A percentile compares a stretch with the other conserved stretches of the same genome.
These are phyloP conservation scores for Labeo rohita DNA, from an alignment of 2,113 vertebrate genomes.

Conservation along the genomic window DNA sequence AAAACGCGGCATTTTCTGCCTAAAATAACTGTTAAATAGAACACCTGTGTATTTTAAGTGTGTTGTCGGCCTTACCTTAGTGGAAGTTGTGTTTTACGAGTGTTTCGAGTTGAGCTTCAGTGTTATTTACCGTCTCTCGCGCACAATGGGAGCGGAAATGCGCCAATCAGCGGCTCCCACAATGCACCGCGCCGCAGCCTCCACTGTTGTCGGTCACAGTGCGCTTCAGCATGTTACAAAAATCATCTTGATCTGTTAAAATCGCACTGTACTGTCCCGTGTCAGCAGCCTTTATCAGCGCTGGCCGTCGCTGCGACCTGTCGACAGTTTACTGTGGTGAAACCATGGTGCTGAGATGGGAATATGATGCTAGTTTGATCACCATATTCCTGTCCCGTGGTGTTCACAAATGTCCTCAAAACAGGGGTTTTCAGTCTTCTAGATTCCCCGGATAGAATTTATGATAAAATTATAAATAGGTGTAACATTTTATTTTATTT, in stretches of 20 bases:
- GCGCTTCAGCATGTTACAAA: background rate
- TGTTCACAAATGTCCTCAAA: no score
- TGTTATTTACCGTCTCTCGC: slow-evolving; percentile 44
- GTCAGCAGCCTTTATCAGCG: no score
- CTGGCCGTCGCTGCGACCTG: no score
- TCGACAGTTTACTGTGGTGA: no score
- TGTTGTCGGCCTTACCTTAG: background rate
- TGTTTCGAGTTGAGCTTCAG: background rate
- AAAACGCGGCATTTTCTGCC: background rate
- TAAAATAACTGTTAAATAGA: background rate
- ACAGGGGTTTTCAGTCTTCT: no score
- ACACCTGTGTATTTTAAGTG: background rate
- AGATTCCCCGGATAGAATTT: no score
- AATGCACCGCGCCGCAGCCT: background rate
- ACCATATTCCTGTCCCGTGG: no score
- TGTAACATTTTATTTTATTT: no score
- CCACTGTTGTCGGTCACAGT: no score
- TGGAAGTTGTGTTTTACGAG: background rate
- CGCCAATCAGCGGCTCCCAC: slow-evolving; percentile 31
- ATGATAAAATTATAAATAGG: no score
- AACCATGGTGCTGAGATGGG: no score
- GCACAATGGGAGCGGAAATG: slow-evolving; percentile 37
- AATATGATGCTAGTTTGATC: no score
- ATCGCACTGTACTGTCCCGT: background rate
- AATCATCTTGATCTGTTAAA: background rate